Conservation (phyloP, 1,140 invertebrate species). For the Drosophila eugracilis region DNA sequence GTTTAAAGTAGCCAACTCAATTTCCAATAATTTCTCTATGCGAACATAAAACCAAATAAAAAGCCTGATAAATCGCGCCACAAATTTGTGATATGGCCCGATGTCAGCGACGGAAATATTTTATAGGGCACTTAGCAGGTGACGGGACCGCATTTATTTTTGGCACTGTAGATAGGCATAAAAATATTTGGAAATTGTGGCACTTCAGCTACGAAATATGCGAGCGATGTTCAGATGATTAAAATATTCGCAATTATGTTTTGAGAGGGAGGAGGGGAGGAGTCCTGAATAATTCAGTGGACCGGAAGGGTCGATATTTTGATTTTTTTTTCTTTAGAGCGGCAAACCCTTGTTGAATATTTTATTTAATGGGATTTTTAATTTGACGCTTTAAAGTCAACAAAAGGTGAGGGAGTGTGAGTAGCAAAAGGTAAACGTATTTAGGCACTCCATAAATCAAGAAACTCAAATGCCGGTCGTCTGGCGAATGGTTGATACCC, state of each 20-base stretch:
- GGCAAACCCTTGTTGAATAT: slow-evolving; percentile 64
- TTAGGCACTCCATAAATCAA: slow-evolving; percentile 66
- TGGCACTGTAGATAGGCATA: slow-evolving; percentile 16
- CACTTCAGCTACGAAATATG: slow-evolving; percentile 23
- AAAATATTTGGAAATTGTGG: slow-evolving; percentile 37
- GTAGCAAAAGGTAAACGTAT: slow-evolving; percentile 50
- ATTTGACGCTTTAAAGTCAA: slow-evolving; percentile 65
- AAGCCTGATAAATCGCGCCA: slow-evolving; percentile 22
- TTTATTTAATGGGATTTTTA: slow-evolving; percentile 68
- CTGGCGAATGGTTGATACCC: slow-evolving; percentile 32
- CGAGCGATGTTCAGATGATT: slow-evolving; percentile 19
- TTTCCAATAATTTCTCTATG: slow-evolving; percentile 4
- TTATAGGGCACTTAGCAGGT: slow-evolving; percentile 35
- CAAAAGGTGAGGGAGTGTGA: neutral
- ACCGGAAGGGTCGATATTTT: slow-evolving; percentile 47
- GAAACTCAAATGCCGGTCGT: neutral
- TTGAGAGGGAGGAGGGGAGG: neutral
- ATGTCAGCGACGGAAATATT: slow-evolving; percentile 19
- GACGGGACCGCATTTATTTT: slow-evolving; percentile 26
- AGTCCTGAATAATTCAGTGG: slow-evolving; percentile 55
- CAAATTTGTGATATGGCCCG: slow-evolving; percentile 10
- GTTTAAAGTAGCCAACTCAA: slow-evolving; percentile 4
- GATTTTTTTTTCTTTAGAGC: too few relatives aligned
- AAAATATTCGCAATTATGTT: slow-evolving; percentile 48
- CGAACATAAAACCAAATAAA: slow-evolving; percentile 16